Conservation (phyloP, 2,888 invertebrate species). For the Creontiades dilutus region DNA sequence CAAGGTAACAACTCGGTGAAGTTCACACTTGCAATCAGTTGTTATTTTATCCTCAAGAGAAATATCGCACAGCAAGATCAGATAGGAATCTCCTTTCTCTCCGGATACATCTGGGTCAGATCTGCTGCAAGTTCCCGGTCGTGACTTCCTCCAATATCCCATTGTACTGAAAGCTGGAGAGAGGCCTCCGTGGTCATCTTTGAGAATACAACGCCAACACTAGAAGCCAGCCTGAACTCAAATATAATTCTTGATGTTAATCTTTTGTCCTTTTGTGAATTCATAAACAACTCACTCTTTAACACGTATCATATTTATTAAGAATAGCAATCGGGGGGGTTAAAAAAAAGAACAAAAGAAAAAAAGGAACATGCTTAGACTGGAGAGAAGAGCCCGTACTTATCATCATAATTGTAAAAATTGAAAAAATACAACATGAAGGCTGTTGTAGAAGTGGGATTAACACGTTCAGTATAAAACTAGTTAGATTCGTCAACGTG, state of each 20-base stretch:
- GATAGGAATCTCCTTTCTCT: conserved; percentile 24
- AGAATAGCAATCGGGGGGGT: not conserved
- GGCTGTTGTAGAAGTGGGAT: too few relatives aligned
- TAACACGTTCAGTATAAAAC: too few relatives aligned
- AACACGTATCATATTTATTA: not conserved
- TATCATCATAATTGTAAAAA: not conserved
- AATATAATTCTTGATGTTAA: not conserved
- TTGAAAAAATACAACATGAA: too few relatives aligned
- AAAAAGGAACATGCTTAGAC: too few relatives aligned
- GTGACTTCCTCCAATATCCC: conserved; percentile 22
- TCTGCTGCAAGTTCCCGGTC: not conserved
- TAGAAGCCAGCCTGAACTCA: not conserved
- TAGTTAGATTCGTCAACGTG: too few relatives aligned
- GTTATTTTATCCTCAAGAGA: not conserved
- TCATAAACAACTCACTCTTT: not conserved
- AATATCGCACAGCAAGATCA: conserved; percentile 6
- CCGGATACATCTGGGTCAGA: not conserved
- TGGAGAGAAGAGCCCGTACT: not conserved
- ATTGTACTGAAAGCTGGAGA: conserved; percentile 11
- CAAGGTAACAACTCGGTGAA: conserved; percentile 2
- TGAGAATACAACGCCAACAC: not conserved
- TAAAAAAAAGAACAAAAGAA: too few relatives aligned
- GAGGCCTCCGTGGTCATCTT: not conserved
- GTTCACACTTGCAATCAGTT: conserved; percentile 27
- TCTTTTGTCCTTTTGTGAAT: not conserved